Evolutionary conservation across 2,888 invertebrate species (phyloP), one percentile per base, ranked within the genome.

Genomic region (Athrips mouffetella): DNA sequence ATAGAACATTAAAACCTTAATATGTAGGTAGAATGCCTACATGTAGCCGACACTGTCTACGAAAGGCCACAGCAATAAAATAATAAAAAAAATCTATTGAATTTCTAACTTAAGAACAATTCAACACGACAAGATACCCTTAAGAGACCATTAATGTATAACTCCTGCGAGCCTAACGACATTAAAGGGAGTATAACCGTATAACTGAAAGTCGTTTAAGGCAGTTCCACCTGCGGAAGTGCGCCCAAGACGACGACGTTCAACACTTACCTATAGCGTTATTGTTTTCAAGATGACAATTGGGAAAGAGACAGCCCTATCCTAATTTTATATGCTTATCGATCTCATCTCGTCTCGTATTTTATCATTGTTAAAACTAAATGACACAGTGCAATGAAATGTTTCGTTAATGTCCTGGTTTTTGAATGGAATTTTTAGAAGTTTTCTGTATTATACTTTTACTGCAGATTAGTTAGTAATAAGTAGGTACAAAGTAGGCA

Each of bases 141-240:
- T 37, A 47, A 30, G 50, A 44, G 47, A 15, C 50, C 29, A 30
- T 48, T 42, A 50, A 51, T 48, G 39, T 48, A 27, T 56, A 60
- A 55, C 58, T 59, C 53, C 55, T 62, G 62, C 27, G 58, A 57
- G 60, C 59, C 62, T 63, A 57, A 62, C 57, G 59, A 61, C 62
- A 65, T 71, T 68, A 62, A 59, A 60, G 65, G 63, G 65, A 67
- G 59, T 66, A 63, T 61, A 61, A 60, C 62, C 55, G 57, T 37
- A 21, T 37, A 37, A 37, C 37, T 21, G 37, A 55, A 49, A 49
- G 50, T 49, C 54, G 50, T 52, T 48, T 50, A 37, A 53, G 50
- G 53, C 56, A 47, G 53, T 52, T 63, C 58, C 64, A 67, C 67
- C 64, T 65, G 65, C 55, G 58, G 60, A 70, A 69, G 57, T 61